Conservation (phyloP, 2,113 vertebrate genomes). For the Salvator merianae region DNA sequence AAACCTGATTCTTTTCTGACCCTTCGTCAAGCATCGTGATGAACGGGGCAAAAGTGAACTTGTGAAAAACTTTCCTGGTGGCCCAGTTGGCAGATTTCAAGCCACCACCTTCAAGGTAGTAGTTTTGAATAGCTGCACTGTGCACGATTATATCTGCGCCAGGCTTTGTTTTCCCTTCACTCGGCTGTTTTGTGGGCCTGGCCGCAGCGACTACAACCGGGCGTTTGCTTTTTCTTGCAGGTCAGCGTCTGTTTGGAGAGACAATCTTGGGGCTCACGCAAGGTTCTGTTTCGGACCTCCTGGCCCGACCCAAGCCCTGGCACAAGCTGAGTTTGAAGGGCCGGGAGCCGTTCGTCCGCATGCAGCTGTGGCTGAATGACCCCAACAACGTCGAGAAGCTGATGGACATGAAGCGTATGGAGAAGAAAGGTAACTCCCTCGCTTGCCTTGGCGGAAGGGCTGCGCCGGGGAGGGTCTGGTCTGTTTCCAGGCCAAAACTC, state of each 20-base stretch:
- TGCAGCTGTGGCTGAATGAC: slow-evolving; percentile 97
- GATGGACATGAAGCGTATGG: slow-evolving; percentile 95
- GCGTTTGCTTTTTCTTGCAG: slow-evolving; percentile 71
- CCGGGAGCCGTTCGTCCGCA: slow-evolving; percentile 89
- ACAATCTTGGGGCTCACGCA: slow-evolving; percentile 96
- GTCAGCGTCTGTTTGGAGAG: slow-evolving; percentile 97
- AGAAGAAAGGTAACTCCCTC: slow-evolving; percentile 89
- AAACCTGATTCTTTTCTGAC: neutral
- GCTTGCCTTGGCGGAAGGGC: no score
- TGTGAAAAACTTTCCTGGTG: neutral
- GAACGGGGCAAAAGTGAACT: neutral
- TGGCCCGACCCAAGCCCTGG: slow-evolving; percentile 97
- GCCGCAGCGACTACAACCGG: slow-evolving; percentile 14
- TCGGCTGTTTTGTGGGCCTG: neutral
- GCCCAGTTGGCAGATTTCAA: neutral
- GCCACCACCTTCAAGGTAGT: neutral
- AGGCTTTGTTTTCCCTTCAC: neutral
- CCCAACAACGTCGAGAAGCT: slow-evolving; percentile 96
- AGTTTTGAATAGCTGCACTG: no score
- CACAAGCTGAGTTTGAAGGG: slow-evolving; percentile 97
- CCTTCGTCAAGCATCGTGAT: neutral
- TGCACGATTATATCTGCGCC: no score
- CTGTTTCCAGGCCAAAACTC: no score
- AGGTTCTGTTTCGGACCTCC: slow-evolving; percentile 97
- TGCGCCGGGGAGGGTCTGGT: no score